Evolutionary conservation across 2,113 vertebrate species (phyloP).

Genomic region (Piprites chloris): DNA sequence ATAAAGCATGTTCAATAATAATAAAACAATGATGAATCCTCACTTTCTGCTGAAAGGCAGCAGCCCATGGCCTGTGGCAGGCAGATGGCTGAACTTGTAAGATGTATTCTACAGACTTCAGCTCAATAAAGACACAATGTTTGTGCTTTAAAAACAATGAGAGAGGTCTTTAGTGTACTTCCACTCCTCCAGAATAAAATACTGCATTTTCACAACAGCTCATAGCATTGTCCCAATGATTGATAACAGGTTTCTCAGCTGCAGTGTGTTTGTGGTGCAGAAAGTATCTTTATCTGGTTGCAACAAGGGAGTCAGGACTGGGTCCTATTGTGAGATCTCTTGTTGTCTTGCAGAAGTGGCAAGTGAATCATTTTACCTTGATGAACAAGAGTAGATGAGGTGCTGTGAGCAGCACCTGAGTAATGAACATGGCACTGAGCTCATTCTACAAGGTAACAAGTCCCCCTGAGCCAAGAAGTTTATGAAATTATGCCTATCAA

Average conservation of each 20-base stretch:
- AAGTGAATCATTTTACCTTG: background rate
- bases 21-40: background rate
- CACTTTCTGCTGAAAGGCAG: background rate
- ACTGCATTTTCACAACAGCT: background rate
- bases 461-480: background rate
- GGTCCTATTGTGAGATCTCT: background rate
- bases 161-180: background rate
- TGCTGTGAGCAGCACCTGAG: background rate
- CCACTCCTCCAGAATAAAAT: background rate
- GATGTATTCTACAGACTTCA: background rate
- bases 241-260: background rate
- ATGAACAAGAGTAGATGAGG: background rate
- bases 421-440: background rate
- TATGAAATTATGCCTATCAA: background rate
- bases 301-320: background rate
- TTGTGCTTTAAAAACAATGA: background rate
- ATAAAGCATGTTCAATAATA: background rate
- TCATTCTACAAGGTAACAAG: background rate
- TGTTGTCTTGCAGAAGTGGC: background rate
- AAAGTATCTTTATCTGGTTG: background rate
- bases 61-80: background rate
- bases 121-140: background rate
- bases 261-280: background rate
- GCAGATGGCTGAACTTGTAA: background rate
- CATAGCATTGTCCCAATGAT: background rate